These are phyloP conservation scores for Diaphora mendica DNA, from an alignment of 2,888 invertebrate species.

Conservation along the genomic window DNA sequence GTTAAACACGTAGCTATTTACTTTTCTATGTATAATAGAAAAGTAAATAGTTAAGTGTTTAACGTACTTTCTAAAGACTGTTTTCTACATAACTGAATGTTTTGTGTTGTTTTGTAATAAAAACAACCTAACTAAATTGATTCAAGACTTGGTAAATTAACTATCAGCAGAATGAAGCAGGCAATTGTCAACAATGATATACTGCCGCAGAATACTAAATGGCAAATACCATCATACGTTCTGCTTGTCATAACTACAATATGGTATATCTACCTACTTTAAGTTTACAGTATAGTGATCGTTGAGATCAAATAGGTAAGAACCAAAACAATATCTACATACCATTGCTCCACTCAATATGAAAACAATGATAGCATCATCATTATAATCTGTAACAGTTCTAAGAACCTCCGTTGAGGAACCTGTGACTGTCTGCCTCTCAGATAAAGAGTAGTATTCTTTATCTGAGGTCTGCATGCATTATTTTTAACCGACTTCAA, in stretches of 20 bases:
- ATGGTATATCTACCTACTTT: conserved; percentile 19
- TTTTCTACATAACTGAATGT: background rate
- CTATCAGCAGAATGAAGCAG: background rate
- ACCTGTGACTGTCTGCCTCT: conserved; percentile 3
- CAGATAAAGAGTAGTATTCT: no score
- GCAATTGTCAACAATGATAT: conserved; percentile 12
- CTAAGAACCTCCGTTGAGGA: conserved; percentile 24
- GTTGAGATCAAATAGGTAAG: conserved; percentile 1
- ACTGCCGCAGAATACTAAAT: conserved; percentile 25
- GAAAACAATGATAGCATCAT: conserved; percentile 9
- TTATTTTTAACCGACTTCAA: no score
- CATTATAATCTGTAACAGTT: conserved; percentile 21
- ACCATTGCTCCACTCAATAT: background rate
- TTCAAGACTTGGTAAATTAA: conserved; percentile 7
- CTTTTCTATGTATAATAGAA: no score
- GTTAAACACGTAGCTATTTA: no score
- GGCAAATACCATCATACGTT: conserved; percentile 40
- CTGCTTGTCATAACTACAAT: conserved; percentile 22
- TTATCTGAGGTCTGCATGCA: no score
- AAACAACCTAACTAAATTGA: background rate
- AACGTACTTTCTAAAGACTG: background rate
- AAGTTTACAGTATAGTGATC: background rate
- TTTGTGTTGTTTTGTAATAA: background rate
- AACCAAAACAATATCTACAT: conserved; percentile 4
- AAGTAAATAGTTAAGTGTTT: no score